Conservation (phyloP, 2,113 vertebrate species). For the Saguinus midas region DNA sequence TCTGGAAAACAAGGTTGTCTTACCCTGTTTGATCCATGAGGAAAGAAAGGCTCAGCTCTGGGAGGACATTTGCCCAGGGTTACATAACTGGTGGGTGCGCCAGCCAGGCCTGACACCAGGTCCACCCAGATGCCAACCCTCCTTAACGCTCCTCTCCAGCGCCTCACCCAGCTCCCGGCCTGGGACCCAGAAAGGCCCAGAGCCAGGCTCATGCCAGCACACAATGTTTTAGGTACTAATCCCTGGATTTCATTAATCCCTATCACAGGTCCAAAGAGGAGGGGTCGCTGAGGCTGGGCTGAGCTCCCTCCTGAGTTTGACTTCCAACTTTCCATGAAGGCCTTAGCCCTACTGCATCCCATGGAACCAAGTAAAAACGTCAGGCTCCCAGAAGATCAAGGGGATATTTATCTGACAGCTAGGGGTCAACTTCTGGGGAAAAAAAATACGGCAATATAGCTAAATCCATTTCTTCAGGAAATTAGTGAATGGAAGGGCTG, state of each 20-base stretch:
- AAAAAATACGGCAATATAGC: not conserved
- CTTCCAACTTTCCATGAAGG: not conserved
- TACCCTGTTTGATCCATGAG: not conserved
- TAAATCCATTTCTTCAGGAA: constrained; percentile 23
- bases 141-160: not conserved
- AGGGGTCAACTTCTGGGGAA: not conserved
- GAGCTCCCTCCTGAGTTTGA: not conserved
- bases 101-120: constrained; percentile 34
- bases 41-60: constrained; percentile 7
- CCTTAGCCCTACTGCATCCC: not conserved
- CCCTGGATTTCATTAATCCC: not conserved
- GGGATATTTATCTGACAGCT: not conserved
- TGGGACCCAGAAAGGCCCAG: not conserved
- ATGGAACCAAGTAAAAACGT: not conserved
- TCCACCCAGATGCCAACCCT: constrained; percentile 23
- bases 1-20: constrained; percentile 1
- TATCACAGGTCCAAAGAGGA: not conserved
- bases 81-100: constrained; percentile 22
- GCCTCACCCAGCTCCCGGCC: not conserved
- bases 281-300: not conserved
- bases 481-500: not conserved
- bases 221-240: not conserved
- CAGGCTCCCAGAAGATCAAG: not conserved
- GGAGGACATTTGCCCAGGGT: constrained; percentile 9
- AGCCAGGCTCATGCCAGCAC: not conserved